Base-by-base conservation (phyloP, 1,140 invertebrate genomes). In the Apis florea region DNA sequence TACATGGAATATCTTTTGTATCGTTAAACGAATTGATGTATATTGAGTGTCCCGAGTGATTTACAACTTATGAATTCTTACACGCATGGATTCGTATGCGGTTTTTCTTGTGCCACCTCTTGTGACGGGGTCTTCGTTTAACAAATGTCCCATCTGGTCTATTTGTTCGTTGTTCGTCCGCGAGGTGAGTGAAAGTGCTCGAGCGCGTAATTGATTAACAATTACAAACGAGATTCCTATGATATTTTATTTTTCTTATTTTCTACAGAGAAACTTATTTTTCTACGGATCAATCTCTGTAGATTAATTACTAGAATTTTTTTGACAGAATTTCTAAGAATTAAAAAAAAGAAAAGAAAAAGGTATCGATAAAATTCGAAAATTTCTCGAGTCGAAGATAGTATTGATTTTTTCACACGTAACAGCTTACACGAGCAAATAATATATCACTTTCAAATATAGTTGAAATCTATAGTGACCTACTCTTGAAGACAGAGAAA, bases 101-200 rank as follows among this genome's bases (percentile, higher is more conserved):
- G 59, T 49, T 71, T 56, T 82, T 49, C 11, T 40, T 56, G 15
- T 8, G 26, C 31, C 54, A 51, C 54, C n/a, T 81, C 26, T 31
- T 26, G 13, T 8, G 5, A 12, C 4, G 26, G 0, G 2, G n/a
- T 56, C 5, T 31, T 5, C 17, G 31, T 63, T 61, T 26, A 26
- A 73, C n/a, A 26, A 66, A 54, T 66, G 61, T 49, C 47, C 13
- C 31, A 21, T 5, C 19, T 17, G 3, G 10, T 21, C 21, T 21
- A 2, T n/a, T 58, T n/a, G 21, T 13, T 51, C 19, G n/a, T 49
- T 49, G 13, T 51, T 19, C n/a, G n/a, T 19, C 58, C 26, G 17
- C 26, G 15, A 13, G 13, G 6, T 15, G 9, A 9, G 66, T 63
- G 47, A 74, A 74, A 63, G 72, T 10, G 72, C 3, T 51, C 4